Conservation (phyloP, 2,797 vertebrate species). For the Poeciliopsis infans region DNA sequence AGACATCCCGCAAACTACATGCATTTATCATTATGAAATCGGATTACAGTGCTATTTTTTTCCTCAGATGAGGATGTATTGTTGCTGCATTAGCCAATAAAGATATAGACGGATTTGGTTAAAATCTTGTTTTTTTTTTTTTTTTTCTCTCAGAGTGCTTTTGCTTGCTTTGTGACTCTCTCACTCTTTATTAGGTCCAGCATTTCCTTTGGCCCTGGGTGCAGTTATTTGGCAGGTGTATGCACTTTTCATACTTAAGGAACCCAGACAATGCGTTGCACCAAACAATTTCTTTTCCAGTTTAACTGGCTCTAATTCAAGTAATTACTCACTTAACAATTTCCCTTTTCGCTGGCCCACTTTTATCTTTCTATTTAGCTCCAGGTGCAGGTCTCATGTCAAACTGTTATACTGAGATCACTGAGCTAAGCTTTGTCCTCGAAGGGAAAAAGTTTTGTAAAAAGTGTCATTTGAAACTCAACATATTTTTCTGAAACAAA, state of each 20-base stretch:
- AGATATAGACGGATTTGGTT: background rate
- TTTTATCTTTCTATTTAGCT: constrained; percentile 16
- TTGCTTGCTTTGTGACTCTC: background rate
- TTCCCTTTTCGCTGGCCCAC: constrained; percentile 16
- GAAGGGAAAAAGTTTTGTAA: background rate
- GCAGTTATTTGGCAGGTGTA: constrained; percentile 18
- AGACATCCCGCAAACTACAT: constrained; percentile 1
- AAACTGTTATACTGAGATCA: background rate
- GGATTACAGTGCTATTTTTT: background rate
- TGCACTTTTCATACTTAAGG: constrained; percentile 15
- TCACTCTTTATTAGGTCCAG: constrained; percentile 6
- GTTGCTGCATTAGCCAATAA: constrained; percentile 5
- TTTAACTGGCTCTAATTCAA: constrained; percentile 7
- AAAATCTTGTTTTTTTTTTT: background rate
- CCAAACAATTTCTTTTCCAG: constrained; percentile 18
- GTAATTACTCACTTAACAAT: background rate
- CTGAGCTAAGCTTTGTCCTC: background rate
- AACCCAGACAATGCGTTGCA: background rate
- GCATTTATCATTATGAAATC: constrained; percentile 10
- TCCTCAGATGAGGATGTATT: background rate
- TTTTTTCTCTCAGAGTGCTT: background rate
- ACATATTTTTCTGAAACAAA: background rate
- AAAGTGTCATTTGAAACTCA: background rate
- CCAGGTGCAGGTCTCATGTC: constrained; percentile 3
- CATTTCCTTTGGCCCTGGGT: constrained; percentile 12